These are phyloP conservation scores for Lacanobia oleracea DNA, from an alignment of 2,888 invertebrate species.

Conservation along the genomic window DNA sequence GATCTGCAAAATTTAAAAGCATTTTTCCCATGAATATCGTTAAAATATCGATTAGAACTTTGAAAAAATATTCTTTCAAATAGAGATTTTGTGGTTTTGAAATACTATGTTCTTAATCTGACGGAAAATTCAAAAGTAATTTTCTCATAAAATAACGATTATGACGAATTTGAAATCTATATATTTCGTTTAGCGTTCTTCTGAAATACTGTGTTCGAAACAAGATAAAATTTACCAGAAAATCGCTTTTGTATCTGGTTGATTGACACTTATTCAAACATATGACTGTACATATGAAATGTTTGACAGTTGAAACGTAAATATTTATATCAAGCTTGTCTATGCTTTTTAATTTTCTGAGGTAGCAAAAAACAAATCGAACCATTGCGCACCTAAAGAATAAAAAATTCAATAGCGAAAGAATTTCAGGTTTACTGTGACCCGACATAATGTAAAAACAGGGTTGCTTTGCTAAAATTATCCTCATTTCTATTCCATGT, in stretches of 20 bases:
- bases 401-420: background rate
- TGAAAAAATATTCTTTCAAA: too few relatives aligned
- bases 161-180: too few relatives aligned
- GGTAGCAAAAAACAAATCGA: background rate
- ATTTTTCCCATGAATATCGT: too few relatives aligned
- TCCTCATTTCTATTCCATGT: background rate
- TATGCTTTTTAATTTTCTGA: background rate
- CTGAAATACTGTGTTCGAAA: background rate
- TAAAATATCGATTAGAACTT: too few relatives aligned
- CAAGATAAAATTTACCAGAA: background rate
- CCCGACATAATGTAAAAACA: background rate
- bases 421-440: background rate
- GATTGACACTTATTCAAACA: background rate
- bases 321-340: background rate
- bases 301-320: conserved; percentile 4
- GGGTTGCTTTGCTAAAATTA: background rate
- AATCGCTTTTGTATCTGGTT: background rate
- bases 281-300: background rate
- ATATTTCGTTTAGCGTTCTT: too few relatives aligned
- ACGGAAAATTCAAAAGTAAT: background rate
- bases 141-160: background rate
- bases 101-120: too few relatives aligned
- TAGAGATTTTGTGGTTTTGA: too few relatives aligned
- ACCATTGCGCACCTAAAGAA: background rate
- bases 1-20: background rate